Percentiles rank a stretch among this genome's conserved stretches.
Evolutionary conservation across 1,140 invertebrate genomes (phyloP).

Genomic region (Propsilocerus akamusi): DNA sequence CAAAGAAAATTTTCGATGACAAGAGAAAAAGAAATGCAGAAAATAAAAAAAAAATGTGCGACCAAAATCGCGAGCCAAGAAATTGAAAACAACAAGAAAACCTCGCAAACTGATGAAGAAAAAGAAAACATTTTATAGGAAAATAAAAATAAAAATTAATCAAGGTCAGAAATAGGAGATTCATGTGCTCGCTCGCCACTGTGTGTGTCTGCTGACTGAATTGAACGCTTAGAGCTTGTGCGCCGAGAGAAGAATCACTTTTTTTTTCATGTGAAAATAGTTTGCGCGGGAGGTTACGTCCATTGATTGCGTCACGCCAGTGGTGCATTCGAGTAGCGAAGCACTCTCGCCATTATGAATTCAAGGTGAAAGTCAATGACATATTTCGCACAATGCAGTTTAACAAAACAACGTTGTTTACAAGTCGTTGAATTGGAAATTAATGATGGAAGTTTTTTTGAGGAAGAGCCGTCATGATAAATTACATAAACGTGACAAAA

Average conservation of each 20-base stretch:
- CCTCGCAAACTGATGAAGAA: background rate
- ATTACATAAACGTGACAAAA: too few relatives aligned
- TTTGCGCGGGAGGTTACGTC: background rate
- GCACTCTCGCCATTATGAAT: background rate
- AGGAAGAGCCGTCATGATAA: too few relatives aligned
- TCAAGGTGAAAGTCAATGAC: slow-evolving; percentile 1
- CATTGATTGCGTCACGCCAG: background rate
- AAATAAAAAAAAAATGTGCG: background rate
- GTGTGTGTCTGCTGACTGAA: too few relatives aligned
- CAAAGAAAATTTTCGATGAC: background rate
- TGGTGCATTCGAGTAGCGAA: too few relatives aligned
- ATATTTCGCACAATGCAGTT: too few relatives aligned
- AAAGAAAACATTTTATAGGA: too few relatives aligned
- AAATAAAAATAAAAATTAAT: background rate
- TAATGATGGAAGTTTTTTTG: too few relatives aligned
- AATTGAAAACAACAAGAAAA: background rate
- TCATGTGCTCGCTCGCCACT: background rate
- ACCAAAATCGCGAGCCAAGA: too few relatives aligned
- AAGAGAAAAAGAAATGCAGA: background rate
- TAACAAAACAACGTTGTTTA: too few relatives aligned
- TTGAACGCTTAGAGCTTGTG: too few relatives aligned
- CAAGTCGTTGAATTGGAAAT: too few relatives aligned
- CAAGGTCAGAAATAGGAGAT: background rate
- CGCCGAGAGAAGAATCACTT: background rate
- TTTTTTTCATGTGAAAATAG: background rate